phyloP scores from a whole-genome alignment of 2,113 vertebrate genomes.

The Benitochromis conjunctus region DNA sequence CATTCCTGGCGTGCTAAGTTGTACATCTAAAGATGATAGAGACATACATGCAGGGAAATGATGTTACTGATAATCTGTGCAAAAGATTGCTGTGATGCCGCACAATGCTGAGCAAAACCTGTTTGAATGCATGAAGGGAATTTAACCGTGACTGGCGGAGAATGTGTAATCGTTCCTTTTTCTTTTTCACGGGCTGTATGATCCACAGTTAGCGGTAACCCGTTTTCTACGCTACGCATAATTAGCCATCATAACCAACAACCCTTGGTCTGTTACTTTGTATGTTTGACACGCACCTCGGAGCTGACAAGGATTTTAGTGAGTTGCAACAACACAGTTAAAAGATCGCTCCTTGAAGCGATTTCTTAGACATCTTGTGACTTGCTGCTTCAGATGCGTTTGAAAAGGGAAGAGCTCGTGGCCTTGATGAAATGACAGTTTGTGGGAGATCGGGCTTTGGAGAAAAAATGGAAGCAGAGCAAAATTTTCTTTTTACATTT shows the following conservation, averaged over 20 bases:
- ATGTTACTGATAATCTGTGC: neutral
- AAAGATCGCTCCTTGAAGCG: slow-evolving; percentile 28
- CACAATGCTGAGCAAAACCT: neutral
- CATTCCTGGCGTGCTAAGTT: neutral
- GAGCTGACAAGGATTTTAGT: slow-evolving; percentile 8
- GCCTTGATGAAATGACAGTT: slow-evolving; percentile 37
- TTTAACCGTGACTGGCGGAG: neutral
- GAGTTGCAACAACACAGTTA: neutral
- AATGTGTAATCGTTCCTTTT: neutral
- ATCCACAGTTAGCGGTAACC: slow-evolving; percentile 9
- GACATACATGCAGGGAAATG: neutral
- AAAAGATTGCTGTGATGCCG: neutral
- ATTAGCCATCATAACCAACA: slow-evolving; percentile 41
- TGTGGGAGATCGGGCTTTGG: slow-evolving; percentile 14
- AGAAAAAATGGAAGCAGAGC: neutral
- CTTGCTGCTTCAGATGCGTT: slow-evolving; percentile 32
- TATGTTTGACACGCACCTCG: slow-evolving; percentile 20
- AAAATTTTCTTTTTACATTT: neutral
- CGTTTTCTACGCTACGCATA: slow-evolving; percentile 22
- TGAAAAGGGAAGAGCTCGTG: slow-evolving; percentile 6
- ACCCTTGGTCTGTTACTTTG: slow-evolving; percentile 1
- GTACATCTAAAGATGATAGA: neutral
- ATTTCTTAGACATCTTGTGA: slow-evolving; percentile 20
- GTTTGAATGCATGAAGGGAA: neutral
- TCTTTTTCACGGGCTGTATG: neutral